Conservation (phyloP, 2,888 invertebrate species). For the Drosophila affinis region DNA sequence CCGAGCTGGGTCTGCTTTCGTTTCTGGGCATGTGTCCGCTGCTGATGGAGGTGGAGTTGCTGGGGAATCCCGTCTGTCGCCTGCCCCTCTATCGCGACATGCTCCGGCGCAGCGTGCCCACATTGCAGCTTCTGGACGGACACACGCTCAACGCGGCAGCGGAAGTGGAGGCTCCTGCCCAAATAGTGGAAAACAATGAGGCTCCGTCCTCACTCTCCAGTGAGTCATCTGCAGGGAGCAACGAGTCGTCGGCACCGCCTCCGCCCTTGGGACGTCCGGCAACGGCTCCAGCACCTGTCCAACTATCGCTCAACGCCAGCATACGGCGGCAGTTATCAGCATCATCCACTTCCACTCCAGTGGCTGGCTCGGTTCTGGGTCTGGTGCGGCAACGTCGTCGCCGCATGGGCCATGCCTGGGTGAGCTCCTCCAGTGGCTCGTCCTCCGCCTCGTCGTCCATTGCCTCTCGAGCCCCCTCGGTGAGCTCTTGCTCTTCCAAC, state of each 20-base stretch:
- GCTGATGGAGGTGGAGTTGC: slow-evolving; percentile 85
- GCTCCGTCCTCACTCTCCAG: slow-evolving; percentile 61
- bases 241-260: slow-evolving; percentile 38
- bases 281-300: slow-evolving; percentile 49
- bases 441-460: slow-evolving; percentile 62
- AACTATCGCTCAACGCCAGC: slow-evolving; percentile 46
- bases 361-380: slow-evolving; percentile 77
- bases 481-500: slow-evolving; percentile 63
- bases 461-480: slow-evolving; percentile 69
- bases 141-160: slow-evolving; percentile 49
- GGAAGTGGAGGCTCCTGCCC: not conserved
- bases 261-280: slow-evolving; percentile 38
- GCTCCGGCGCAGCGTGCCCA: slow-evolving; percentile 82
- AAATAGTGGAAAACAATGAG: slow-evolving; percentile 23
- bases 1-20: slow-evolving; percentile 79
- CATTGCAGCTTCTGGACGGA: slow-evolving; percentile 83
- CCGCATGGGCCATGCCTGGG: slow-evolving; percentile 66
- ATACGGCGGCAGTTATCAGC: slow-evolving; percentile 28
- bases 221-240: slow-evolving; percentile 41
- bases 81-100: slow-evolving; percentile 80
- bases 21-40: slow-evolving; percentile 84
- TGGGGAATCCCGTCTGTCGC: slow-evolving; percentile 84
- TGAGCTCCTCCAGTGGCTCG: slow-evolving; percentile 69
- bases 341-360: slow-evolving; percentile 63
- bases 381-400: slow-evolving; percentile 69